Base-by-base conservation (phyloP, 2,113 vertebrate genomes). In the Ammodramus savannarum region DNA sequence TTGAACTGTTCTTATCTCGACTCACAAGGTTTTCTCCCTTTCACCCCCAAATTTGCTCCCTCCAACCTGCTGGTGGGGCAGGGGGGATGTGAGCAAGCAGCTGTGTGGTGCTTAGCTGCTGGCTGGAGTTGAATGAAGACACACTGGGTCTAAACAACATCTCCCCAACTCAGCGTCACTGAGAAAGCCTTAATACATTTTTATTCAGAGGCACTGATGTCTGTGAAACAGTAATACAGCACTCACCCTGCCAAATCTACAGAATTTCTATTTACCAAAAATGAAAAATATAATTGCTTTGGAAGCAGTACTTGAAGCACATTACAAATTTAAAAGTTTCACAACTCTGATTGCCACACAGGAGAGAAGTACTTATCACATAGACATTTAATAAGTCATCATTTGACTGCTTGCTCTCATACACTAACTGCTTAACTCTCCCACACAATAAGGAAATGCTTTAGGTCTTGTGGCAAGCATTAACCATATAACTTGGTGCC, bases 1-100 rank as follows among this genome's bases (percentile, higher is more conserved):
- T 48, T 36, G 32, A 61, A 48, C 26, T 67, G 34, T 21, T 55
- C 26, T 48, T 74, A 52, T 59, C 29, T 39, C 39, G 62, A 61
- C 22, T 9, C 34, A 61, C 0, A 0, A 0, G 29, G 11, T 62
- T 68, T 73, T 55, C 22, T 74, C 38, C 31, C 51, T 72, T 55
- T 58, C 10, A 43, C 1, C 1, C 12, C 13, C 16, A 55, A 0
- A 55, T 44, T 36, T 68, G 54, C 41, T 74, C 13, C 27, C 32
- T 71, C 23, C 68, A 68, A 22, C 68, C 41, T 69, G 48, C 68
- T 68, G 15, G 11, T 22, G 48, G 16, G 46, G 15, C 26, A 32
- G 38, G n/a, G 10, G 29, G 9, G 31, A 80, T 38, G 41, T n/a
- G 41, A 68, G 19, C 41, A 43, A 57, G 55, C 16, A 43, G 55